Evolutionary conservation across 1,140 invertebrate genomes (phyloP).

Genomic region (Procambarus virginalis): DNA sequence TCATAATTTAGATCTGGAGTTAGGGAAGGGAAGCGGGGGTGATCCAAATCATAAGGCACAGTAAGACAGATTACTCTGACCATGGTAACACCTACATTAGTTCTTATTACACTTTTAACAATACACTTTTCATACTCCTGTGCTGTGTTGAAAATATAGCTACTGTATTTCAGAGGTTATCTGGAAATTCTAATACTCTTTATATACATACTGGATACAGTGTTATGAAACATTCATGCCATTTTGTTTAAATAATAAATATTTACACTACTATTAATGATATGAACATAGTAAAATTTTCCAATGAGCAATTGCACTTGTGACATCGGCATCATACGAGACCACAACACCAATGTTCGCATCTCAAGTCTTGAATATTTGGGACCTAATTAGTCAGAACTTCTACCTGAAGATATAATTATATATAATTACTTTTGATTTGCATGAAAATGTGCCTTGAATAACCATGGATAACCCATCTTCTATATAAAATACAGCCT

Average conservation of each 20-base stretch:
- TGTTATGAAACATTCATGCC: neutral
- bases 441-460: neutral
- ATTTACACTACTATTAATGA: neutral
- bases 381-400: neutral
- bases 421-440: too few relatives aligned
- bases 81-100: neutral
- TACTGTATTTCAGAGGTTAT: neutral
- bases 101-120: neutral
- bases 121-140: neutral
- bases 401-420: neutral
- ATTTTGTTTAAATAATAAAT: neutral
- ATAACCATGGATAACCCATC: neutral
- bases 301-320: neutral
- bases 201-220: neutral
- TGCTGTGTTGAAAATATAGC: conserved; percentile 1
- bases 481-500: neutral
- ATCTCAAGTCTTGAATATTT: neutral
- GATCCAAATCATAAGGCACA: conserved; percentile 15
- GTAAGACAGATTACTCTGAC: conserved; percentile 15
- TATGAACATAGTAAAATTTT: conserved; percentile 11
- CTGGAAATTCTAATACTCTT: neutral
- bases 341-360: neutral
- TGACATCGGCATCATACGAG: neutral
- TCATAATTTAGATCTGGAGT: neutral
- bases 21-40: neutral